Evolutionary conservation across 2,888 invertebrate genomes (phyloP), one percentile per base, ranked within the genome.

Genomic region (Lasioglossum lativentre): DNA sequence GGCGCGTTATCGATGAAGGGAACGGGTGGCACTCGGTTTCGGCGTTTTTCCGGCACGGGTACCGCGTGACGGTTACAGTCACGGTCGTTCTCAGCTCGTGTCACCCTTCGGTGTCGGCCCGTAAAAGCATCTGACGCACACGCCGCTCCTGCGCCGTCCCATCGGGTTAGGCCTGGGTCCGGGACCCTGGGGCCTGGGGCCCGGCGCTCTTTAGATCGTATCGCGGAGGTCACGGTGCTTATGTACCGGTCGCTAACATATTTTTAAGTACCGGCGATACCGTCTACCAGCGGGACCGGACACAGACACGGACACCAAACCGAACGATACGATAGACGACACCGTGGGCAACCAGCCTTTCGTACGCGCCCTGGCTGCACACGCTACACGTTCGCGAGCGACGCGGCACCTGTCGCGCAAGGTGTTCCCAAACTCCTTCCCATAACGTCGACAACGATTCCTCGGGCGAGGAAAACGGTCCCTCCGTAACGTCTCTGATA

Each of bases 171-270:
- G 3, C 68, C n/a, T 30, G 47, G 66, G 66, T 30, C 34, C 66
- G 66, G 66, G 66, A 86, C 38, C 68, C 68, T 52, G n/a, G 47
- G 63, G 86, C 23, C 68, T 38, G 63, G 34, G 47, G 86, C 86
- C 82, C 88, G 78, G 76, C 66, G 71, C 86, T 87, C 90, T 94
- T 92, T 90, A 94, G 95, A 95, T 95, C 91, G 83, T 95, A 95
- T 95, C 95, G 90, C 92, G 91, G 93, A 94, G 95, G 95, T 95
- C 95, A 95, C 94, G 95, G 94, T 94, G 93, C 94, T 95, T 94
- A 94, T 94, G 92, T 91, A 91, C 92, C 92, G 92, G 90, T 91
- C 92, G 93, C 93, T 92, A 94, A 94, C 94, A 94, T 94, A 94
- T 93, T 94, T 94, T 94, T 94, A 94, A 94, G 93, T 92, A 93